Evolutionary conservation across 2,113 vertebrate species (phyloP), one percentile per base, ranked within the genome.

Genomic region (Cryptomyrus ogoouensis): DNA sequence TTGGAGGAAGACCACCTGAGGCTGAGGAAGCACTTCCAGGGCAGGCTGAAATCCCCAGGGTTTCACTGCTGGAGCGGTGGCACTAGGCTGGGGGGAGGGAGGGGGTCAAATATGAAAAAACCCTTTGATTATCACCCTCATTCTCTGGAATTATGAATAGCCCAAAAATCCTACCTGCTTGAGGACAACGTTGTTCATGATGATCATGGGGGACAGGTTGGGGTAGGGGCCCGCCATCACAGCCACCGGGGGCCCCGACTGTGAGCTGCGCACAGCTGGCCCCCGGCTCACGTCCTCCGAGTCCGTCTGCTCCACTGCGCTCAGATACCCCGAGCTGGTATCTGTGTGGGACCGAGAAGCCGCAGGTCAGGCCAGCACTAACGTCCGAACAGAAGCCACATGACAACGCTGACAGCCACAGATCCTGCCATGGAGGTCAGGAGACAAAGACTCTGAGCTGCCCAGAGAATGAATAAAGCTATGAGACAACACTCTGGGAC

Each of bases 111-210:
- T 21, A 44, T 70, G 46, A 46, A 42, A 90, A 88, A 83, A 6
- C 6, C 49, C 24, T 8, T 24, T 21, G 46, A 50, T 35, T 50
- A n/a, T 19, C 46, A 53, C n/a, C 46, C 47, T 50, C 24, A 27
- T 87, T 87, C 3, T 27, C 24, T 17, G 27, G 27, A 50, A 87
- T 87, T 50, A 15, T 87, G 46, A 87, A 24, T 10, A 10, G 47
- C 7, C 42, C 27, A 7, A 70, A 70, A 70, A 17, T 47, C 56
- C 83, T 96, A 98, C 97, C 97, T 98, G 97, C 91, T 97, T 97
- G 53, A 97, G 94, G 91, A 97, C 92, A 70, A 97, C 95, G 74
- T 97, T 97, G 94, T 98, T 98, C 97, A 97, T 98, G 93, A 97
- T 95, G 0, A 98, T 96, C 97, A 98, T 96, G 46, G 97, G 95